Conservation (phyloP, 2,113 vertebrate genomes). For the Addax nasomaculatus region DNA sequence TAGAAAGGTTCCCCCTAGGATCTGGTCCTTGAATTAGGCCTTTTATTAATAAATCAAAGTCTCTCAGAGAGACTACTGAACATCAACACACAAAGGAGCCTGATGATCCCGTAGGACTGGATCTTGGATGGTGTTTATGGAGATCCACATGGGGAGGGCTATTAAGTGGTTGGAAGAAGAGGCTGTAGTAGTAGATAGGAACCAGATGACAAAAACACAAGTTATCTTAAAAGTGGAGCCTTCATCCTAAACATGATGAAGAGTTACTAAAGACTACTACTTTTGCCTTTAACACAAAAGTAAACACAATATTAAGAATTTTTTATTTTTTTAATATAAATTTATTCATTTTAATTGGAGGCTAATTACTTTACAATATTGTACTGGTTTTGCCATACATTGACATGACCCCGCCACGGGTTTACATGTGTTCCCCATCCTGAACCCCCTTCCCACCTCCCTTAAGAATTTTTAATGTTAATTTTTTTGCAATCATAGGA, state of each 20-base stretch:
- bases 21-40: not conserved
- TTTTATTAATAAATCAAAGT: not conserved
- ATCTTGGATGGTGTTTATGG: rapidly evolving
- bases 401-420: too few species aligned
- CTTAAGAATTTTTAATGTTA: not conserved
- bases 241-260: not conserved
- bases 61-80: not conserved
- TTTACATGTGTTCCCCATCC: too few species aligned
- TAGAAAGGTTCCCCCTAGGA: not conserved
- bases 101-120: not conserved
- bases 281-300: not conserved
- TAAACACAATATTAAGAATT: not conserved
- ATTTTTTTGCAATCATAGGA: not conserved
- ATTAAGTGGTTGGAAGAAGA: not conserved
- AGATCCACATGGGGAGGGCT: rapidly evolving
- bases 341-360: too few species aligned
- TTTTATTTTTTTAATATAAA: not conserved
- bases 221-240: not conserved
- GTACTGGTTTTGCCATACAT: too few species aligned
- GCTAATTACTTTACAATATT: too few species aligned
- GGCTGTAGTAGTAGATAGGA: rapidly evolving
- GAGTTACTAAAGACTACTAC: not conserved
- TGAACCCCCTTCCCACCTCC: too few species aligned
- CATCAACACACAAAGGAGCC: not conserved
- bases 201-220: not conserved